These are phyloP conservation scores for Pimephales promelas DNA, from an alignment of 2,113 vertebrate genomes.

Conservation along the genomic window DNA sequence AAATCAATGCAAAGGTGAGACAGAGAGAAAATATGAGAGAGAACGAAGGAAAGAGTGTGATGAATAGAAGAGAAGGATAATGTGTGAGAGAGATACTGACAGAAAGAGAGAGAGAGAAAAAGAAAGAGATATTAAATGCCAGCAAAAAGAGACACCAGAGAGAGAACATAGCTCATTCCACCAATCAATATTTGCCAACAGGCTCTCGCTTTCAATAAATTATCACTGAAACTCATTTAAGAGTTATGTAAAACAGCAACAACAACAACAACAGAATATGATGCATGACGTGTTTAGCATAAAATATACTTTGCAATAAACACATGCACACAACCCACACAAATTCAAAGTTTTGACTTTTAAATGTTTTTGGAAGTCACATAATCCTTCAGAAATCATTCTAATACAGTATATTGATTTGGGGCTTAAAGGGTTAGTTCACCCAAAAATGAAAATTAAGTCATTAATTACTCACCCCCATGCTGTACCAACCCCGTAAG, in stretches of 20 bases:
- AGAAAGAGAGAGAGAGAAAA: not conserved
- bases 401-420: too few species aligned
- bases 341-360: too few species aligned
- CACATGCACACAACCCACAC: too few species aligned
- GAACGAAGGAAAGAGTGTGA: not conserved
- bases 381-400: too few species aligned
- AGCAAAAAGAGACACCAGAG: conserved; percentile 14
- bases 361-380: too few species aligned
- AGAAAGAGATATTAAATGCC: not conserved
- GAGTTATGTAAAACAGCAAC: not conserved
- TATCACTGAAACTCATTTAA: conserved; percentile 9
- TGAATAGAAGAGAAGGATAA: conserved; percentile 17
- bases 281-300: not conserved
- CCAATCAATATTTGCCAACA: conserved; percentile 13
- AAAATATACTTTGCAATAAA: not conserved
- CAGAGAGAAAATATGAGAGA: not conserved
- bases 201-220: conserved; percentile 15
- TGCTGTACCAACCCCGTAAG: too few species aligned
- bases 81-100: not conserved
- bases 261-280: not conserved
- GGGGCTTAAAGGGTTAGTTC: too few species aligned
- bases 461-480: too few species aligned
- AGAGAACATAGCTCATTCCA: not conserved
- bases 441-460: too few species aligned
- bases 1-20: not conserved